phyloP scores from a whole-genome alignment of 2,888 invertebrate species.

The Drosophila prostipennis region DNA sequence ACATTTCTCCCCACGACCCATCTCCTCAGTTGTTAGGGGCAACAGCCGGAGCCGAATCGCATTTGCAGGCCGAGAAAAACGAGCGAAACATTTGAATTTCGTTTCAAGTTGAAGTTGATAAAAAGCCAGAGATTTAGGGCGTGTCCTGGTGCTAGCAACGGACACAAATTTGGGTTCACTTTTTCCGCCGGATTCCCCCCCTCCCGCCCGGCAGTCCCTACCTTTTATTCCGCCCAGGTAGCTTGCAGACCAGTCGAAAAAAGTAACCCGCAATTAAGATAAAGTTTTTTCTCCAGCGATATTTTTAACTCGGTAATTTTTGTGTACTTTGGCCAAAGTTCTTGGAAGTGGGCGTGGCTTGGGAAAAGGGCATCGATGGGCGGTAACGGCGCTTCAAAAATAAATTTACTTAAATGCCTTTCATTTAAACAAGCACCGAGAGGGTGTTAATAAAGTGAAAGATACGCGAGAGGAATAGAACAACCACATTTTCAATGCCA shows the following conservation, averaged over 20 bases:
- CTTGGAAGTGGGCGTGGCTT: conserved; percentile 8
- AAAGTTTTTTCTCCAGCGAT: conserved; percentile 27
- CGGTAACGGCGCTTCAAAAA: neutral
- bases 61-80: conserved; percentile 40
- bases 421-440: conserved; percentile 12
- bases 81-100: conserved; percentile 71
- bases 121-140: conserved; percentile 69
- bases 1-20: neutral
- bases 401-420: conserved; percentile 15
- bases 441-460: conserved; percentile 12
- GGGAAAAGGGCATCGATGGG: neutral
- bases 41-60: conserved; percentile 39
- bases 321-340: conserved; percentile 39
- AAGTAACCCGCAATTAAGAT: conserved; percentile 51
- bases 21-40: conserved; percentile 43
- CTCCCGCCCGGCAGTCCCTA: neutral
- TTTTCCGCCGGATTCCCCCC: conserved; percentile 14
- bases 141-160: conserved; percentile 44
- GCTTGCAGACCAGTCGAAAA: conserved; percentile 18
- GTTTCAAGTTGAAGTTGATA: conserved; percentile 71
- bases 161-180: conserved; percentile 41
- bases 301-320: conserved; percentile 42
- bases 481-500: conserved; percentile 23
- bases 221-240: conserved; percentile 9
- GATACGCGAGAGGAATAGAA: neutral